Evolutionary conservation across 1,140 invertebrate species (phyloP).

Genomic region (Drosophila virilis): DNA sequence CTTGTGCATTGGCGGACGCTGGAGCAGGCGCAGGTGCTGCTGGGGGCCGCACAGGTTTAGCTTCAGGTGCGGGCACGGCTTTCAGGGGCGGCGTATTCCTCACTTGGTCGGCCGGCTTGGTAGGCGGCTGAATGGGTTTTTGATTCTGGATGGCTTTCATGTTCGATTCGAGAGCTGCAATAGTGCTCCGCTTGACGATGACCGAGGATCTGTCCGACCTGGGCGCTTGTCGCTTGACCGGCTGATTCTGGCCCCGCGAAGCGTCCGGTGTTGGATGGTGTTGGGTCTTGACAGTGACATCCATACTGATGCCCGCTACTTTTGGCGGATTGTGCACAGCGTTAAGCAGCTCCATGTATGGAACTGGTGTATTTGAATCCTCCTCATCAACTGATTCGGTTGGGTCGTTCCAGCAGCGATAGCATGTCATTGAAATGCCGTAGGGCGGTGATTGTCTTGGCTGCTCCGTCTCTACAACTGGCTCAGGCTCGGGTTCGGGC

Average conservation of each 20-base stretch:
- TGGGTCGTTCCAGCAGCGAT: slow-evolving; percentile 53
- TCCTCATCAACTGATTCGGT: background rate
- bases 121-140: background rate
- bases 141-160: background rate
- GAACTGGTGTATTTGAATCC: background rate
- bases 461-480: slow-evolving; percentile 20
- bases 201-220: background rate
- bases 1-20: background rate
- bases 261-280: slow-evolving; percentile 11
- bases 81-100: too few relatives aligned
- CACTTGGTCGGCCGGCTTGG: background rate
- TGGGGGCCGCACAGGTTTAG: background rate
- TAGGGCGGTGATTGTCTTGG: slow-evolving; percentile 36
- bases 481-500: background rate
- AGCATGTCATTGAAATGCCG: slow-evolving; percentile 45
- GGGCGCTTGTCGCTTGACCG: background rate
- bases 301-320: background rate
- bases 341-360: slow-evolving; percentile 5
- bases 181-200: slow-evolving; percentile 10
- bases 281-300: slow-evolving; percentile 46
- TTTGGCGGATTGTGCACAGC: background rate
- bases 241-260: background rate
- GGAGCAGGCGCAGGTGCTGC: background rate
- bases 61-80: background rate
- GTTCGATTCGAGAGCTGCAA: background rate